phyloP scores from a whole-genome alignment of 2,797 vertebrate genomes.

The Centropyge bicolor region DNA sequence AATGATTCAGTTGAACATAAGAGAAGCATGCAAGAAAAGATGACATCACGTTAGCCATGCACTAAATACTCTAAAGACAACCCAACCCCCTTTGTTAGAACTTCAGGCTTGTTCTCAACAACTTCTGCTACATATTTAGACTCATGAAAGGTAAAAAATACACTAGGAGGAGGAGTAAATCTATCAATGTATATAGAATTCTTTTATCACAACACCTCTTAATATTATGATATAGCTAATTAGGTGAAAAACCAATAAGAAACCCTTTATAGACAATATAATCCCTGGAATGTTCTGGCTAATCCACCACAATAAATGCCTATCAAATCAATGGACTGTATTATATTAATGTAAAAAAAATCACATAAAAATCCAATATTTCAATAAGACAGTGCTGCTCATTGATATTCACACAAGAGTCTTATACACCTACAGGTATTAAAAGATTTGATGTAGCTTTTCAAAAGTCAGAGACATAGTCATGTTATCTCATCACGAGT shows the following conservation, averaged over 20 bases:
- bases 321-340: slow-evolving; percentile 1
- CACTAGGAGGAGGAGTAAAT: not conserved
- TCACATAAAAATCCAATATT: not conserved
- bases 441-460: not conserved
- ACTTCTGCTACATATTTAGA: slow-evolving; percentile 19
- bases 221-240: not conserved
- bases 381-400: not conserved
- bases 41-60: slow-evolving; percentile 86
- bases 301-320: slow-evolving; percentile 21
- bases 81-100: slow-evolving; percentile 26
- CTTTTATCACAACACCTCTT: not conserved
- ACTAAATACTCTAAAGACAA: slow-evolving; percentile 67
- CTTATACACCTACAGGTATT: not conserved
- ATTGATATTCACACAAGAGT: not conserved
- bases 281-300: not conserved
- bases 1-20: slow-evolving; percentile 87
- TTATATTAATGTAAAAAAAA: not conserved
- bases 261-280: not conserved
- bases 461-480: slow-evolving; percentile 16
- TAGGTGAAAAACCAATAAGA: not conserved
- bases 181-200: not conserved
- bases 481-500: slow-evolving; percentile 1
- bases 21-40: slow-evolving; percentile 86
- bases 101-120: not conserved
- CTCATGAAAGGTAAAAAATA: slow-evolving; percentile 28